Evolutionary conservation across 1,140 invertebrate species (phyloP).

Genomic region (Dolichoris vasculosae): DNA sequence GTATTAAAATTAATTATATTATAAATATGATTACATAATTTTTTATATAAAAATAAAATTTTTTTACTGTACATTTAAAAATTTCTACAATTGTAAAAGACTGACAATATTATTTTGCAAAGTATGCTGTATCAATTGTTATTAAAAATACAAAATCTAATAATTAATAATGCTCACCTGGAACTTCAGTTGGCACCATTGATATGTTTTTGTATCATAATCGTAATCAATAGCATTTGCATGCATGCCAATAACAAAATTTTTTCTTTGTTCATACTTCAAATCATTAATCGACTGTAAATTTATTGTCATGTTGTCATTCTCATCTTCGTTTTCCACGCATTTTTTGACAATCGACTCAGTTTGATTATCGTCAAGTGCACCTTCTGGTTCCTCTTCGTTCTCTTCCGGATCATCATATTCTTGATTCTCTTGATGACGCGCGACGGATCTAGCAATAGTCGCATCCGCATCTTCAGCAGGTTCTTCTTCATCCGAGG

Average conservation of each 20-base stretch:
- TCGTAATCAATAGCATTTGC: constrained; percentile 79
- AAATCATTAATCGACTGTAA: constrained; percentile 59
- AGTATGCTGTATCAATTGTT: no score
- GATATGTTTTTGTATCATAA: constrained; percentile 82
- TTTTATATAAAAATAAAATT: no score
- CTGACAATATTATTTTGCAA: no score
- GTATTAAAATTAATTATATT: no score
- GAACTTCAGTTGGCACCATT: constrained; percentile 85
- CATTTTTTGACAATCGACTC: constrained; percentile 32
- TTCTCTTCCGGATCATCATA: constrained; percentile 88
- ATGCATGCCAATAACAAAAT: constrained; percentile 67
- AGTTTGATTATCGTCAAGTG: constrained; percentile 69
- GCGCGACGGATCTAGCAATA: constrained; percentile 74
- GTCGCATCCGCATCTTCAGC: constrained; percentile 78
- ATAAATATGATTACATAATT: no score
- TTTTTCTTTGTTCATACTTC: constrained; percentile 67
- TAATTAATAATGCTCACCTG: constrained; percentile 71
- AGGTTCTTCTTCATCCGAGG: constrained; percentile 79
- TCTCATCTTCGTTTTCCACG: constrained; percentile 70
- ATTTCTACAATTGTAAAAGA: no score
- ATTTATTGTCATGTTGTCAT: constrained; percentile 42
- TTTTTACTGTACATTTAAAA: no score
- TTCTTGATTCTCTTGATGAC: constrained; percentile 81
- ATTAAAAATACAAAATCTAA: no score
- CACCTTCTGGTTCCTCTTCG: constrained; percentile 74